Conservation (phyloP, 2,113 vertebrate species). For the Sminthopsis crassicaudata region DNA sequence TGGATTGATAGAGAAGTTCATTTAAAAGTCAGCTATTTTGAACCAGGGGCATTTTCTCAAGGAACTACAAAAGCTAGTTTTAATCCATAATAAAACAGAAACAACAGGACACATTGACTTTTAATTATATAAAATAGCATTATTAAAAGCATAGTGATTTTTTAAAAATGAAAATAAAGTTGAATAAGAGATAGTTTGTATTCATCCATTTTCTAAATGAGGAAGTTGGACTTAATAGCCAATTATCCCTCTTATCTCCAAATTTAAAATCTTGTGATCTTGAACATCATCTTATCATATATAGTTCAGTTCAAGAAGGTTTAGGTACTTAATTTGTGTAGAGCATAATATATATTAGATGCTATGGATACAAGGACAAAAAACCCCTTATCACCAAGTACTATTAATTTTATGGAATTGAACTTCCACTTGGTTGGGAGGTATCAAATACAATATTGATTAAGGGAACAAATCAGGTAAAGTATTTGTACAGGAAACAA, state of each 20-base stretch:
- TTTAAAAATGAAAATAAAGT: neutral
- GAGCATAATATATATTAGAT: no score
- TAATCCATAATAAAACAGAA: neutral
- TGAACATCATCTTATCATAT: neutral
- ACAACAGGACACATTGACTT: neutral
- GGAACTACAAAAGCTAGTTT: neutral
- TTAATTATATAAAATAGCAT: neutral
- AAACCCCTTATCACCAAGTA: neutral
- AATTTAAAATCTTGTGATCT: neutral
- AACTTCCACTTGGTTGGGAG: neutral
- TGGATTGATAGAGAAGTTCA: neutral
- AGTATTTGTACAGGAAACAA: no score
- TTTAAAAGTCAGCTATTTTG: neutral
- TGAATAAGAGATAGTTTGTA: neutral
- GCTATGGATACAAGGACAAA: neutral
- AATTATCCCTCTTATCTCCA: neutral
- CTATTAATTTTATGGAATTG: neutral
- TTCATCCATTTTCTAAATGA: neutral
- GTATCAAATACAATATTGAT: no score
- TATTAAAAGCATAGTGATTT: neutral
- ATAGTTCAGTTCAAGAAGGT: neutral
- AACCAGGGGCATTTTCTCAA: neutral
- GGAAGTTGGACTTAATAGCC: neutral
- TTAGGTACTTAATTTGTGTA: no score
- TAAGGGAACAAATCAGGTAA: no score